Conservation (phyloP, 1,140 invertebrate species). For the Geopemphigus sp. region DNA sequence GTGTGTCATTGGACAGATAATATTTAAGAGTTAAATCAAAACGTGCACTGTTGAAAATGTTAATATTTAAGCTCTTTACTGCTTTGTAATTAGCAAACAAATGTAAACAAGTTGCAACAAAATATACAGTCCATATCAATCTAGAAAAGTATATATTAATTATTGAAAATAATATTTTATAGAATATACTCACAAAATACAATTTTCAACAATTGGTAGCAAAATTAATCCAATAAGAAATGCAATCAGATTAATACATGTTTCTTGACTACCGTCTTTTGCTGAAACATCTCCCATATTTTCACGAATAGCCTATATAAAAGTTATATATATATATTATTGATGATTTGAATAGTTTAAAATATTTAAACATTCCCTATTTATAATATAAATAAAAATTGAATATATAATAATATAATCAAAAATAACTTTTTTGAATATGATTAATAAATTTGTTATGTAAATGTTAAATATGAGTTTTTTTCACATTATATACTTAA, state of each 20-base stretch:
- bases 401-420: no score
- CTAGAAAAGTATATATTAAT: constrained; percentile 56
- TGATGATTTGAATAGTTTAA: no score
- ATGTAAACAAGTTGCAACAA: constrained; percentile 76
- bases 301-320: constrained; percentile 68
- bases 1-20: constrained; percentile 59
- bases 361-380: no score
- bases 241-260: constrained; percentile 84
- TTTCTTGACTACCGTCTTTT: constrained; percentile 96
- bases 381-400: no score
- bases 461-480: no score
- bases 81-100: constrained; percentile 83
- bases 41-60: constrained; percentile 72
- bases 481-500: background rate
- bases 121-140: constrained; percentile 67
- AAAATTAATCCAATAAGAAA: constrained; percentile 75
- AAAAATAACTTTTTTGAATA: no score
- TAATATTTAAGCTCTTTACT: constrained; percentile 64
- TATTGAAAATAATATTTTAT: background rate
- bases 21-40: constrained; percentile 66
- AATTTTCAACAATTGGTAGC: constrained; percentile 66
- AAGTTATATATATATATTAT: constrained; percentile 43
- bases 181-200: constrained; percentile 56
- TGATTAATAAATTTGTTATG: no score
- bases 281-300: constrained; percentile 93